These are phyloP conservation scores for Rotaria sp. DNA, from an alignment of 2,888 invertebrate species.

Conservation along the genomic window DNA sequence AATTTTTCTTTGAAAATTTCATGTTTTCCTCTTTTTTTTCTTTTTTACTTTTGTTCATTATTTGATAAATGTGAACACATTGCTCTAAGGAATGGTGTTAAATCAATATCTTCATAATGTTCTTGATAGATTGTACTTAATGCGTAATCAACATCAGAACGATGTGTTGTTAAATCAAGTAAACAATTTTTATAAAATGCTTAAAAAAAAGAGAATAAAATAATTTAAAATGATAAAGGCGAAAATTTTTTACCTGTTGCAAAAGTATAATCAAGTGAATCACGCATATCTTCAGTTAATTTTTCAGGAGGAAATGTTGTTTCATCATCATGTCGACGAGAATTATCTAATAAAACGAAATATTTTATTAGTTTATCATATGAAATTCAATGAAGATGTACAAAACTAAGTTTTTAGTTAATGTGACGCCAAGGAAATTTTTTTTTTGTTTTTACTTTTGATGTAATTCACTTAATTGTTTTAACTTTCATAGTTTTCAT, in stretches of 20 bases:
- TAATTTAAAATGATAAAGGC: too few species aligned
- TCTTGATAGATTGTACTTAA: neutral
- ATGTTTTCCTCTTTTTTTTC: too few species aligned
- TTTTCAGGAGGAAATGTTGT: neutral
- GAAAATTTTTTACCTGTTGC: neutral
- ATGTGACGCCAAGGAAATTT: too few species aligned
- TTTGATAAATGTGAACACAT: slow-evolving; percentile 24
- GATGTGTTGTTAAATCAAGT: neutral
- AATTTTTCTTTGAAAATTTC: too few species aligned
- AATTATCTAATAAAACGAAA: neutral
- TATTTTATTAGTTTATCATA: neutral
- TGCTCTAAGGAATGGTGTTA: neutral
- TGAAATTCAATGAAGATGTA: too few species aligned
- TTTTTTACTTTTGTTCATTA: neutral
- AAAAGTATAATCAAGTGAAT: slow-evolving; percentile 7
- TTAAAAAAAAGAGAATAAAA: neutral
- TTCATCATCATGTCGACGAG: neutral
- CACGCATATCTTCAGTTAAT: neutral
- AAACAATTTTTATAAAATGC: slow-evolving; percentile 29
- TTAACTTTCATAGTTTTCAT: too few species aligned
- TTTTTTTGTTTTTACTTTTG: too few species aligned
- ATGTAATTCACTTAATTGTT: too few species aligned
- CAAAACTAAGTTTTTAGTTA: too few species aligned
- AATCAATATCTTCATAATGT: slow-evolving; percentile 16
- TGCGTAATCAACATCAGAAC: slow-evolving; percentile 14